Evolutionary conservation across 2,113 vertebrate species (phyloP), one percentile per base, ranked within the genome.

Genomic region (Odontophorus gujanensis): DNA sequence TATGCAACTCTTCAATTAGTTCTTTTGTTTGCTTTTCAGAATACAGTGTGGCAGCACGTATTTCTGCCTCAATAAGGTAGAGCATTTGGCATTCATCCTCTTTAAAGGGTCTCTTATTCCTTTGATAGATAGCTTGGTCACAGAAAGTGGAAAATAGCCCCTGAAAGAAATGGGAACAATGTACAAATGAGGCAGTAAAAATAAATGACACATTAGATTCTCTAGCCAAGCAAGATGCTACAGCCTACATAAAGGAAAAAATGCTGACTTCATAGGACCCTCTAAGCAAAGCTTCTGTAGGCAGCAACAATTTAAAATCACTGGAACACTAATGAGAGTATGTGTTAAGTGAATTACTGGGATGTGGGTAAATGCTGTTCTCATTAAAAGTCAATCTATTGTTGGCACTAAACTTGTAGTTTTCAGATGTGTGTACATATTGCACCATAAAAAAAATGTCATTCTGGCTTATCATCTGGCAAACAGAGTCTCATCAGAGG

Each of bases 161-260:
- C 75, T 76, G 77, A 83, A 95, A 93, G 90, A 92, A 88, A 95
- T 55, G 77, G 40, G 81, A 96, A 53, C 71, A 77, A 72, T 73
- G 92, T 94, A 95, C 72, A 96, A 97, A 96, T 88, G 93, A 97
- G 84, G 91, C 78, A 90, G 95, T 97, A 95, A 97, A 97, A 97
- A 81, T 90, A 97, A 97, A 97, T 93, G 93, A 80, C 59, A 96
- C 93, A 92, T 96, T 96, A 95, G 95, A 95, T 96, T 95, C 92
- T 91, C 94, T 87, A 95, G 93, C 85, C 96, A 97, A 97, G 95
- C 80, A 95, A 90, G 96, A 97, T 94, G 86, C 82, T 95, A 81
- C 58, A 96, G 83, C 43, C 89, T 75, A 51, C 87, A 84, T 89
- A 85, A 96, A 96, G 79, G 20, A 83, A 89, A 96, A 97, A 90